Conservation (phyloP, 1,140 invertebrate genomes). For the Archegozetes longisetosus region DNA sequence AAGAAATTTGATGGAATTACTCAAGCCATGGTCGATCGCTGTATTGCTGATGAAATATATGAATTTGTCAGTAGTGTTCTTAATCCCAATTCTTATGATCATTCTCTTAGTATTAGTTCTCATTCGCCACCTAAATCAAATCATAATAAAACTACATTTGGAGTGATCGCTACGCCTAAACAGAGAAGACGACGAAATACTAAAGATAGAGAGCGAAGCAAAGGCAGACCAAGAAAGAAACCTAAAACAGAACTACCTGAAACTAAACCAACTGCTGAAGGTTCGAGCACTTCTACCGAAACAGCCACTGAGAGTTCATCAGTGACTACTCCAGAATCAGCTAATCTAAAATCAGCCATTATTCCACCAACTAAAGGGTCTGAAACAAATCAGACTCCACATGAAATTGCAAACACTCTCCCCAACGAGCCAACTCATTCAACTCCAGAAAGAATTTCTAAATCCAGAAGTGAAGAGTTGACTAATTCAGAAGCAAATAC, state of each 20-base stretch:
- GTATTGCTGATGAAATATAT: constrained; percentile 33
- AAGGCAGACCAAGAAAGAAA: background rate
- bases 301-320: background rate
- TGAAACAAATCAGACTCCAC: background rate
- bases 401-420: too few relatives aligned
- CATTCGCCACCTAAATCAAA: background rate
- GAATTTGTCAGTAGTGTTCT: constrained; percentile 17
- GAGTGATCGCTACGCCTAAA: background rate
- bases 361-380: background rate
- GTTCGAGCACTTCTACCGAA: too few relatives aligned
- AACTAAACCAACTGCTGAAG: background rate
- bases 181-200: background rate
- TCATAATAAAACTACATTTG: background rate
- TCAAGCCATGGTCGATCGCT: constrained; percentile 61
- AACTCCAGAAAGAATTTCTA: background rate
- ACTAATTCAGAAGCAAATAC: background rate
- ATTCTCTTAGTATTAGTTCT: too few relatives aligned
- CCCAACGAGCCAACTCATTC: background rate
- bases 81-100: background rate
- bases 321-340: background rate
- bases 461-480: background rate
- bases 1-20: constrained; percentile 54
- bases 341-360: background rate
- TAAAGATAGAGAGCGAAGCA: background rate
- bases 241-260: background rate